Evolutionary conservation across 2,113 vertebrate species (phyloP).

Genomic region (Chaetodon auriga): DNA sequence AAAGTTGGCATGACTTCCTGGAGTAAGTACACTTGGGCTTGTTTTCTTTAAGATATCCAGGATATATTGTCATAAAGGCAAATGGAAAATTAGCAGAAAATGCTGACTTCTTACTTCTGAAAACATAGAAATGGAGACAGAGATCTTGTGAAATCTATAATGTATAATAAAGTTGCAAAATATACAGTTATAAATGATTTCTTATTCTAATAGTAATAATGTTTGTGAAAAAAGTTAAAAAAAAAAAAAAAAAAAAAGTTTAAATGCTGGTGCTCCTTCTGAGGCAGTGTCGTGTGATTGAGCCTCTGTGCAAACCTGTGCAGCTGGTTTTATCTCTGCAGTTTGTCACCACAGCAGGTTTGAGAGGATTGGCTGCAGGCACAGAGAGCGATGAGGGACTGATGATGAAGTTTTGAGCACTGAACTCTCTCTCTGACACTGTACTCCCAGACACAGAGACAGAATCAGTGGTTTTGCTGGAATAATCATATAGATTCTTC

Average conservation of each 20-base stretch:
- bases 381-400: background rate
- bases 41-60: background rate
- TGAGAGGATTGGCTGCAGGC: background rate
- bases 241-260: no score
- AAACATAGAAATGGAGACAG: background rate
- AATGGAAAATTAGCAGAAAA: background rate
- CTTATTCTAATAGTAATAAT: background rate
- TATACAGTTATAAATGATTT: background rate
- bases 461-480: conserved; percentile 72
- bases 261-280: conserved; percentile 56
- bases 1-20: no score
- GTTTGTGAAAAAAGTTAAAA: background rate
- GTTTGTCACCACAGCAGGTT: background rate
- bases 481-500: conserved; percentile 87
- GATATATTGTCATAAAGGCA: background rate
- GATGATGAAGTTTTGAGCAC: background rate
- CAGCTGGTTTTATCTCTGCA: background rate
- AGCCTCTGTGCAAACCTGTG: background rate
- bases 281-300: background rate
- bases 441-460: background rate
- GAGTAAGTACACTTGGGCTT: background rate
- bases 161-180: background rate
- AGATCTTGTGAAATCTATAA: no score
- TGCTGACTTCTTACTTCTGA: background rate
- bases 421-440: background rate